These are phyloP conservation scores for Osmerus mordax DNA, from an alignment of 2,113 vertebrate genomes.

Conservation along the genomic window DNA sequence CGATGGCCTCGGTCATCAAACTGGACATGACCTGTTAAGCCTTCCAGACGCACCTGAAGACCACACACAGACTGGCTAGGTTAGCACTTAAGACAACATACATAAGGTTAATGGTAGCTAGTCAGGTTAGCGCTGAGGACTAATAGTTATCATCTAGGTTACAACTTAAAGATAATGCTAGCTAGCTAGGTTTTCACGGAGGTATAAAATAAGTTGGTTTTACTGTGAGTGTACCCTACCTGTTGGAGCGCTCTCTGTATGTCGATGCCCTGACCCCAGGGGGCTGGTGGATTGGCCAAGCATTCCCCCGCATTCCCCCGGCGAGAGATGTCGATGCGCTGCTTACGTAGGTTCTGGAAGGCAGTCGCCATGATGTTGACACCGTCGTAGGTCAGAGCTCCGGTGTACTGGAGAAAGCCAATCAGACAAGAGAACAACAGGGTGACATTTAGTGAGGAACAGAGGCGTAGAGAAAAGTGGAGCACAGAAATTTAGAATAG, in stretches of 20 bases:
- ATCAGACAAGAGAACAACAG: neutral
- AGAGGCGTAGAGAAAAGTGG: no score
- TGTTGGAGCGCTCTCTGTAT: conserved; percentile 96
- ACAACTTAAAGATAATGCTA: no score
- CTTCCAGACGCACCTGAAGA: conserved; percentile 86
- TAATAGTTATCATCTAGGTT: no score
- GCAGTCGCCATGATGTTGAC: conserved; percentile 92
- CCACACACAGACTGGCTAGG: no score
- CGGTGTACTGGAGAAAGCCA: conserved; percentile 82
- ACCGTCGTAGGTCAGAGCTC: conserved; percentile 92
- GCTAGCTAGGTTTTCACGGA: neutral
- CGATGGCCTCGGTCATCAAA: conserved; percentile 93
- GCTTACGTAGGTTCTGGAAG: conserved; percentile 89
- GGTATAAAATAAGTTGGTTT: neutral
- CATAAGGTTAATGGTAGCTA: no score
- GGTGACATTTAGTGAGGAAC: neutral
- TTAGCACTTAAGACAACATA: no score
- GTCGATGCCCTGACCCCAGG: conserved; percentile 98
- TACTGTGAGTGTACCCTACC: conserved; percentile 61
- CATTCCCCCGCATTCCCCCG: conserved; percentile 95
- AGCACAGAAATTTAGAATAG: no score
- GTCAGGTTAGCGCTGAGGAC: no score
- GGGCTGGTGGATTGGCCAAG: conserved; percentile 92
- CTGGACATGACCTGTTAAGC: conserved; percentile 89
- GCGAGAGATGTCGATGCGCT: conserved; percentile 94